phyloP scores from a whole-genome alignment of 1,140 invertebrate species.

The Pogonomyrmex barbatus region DNA sequence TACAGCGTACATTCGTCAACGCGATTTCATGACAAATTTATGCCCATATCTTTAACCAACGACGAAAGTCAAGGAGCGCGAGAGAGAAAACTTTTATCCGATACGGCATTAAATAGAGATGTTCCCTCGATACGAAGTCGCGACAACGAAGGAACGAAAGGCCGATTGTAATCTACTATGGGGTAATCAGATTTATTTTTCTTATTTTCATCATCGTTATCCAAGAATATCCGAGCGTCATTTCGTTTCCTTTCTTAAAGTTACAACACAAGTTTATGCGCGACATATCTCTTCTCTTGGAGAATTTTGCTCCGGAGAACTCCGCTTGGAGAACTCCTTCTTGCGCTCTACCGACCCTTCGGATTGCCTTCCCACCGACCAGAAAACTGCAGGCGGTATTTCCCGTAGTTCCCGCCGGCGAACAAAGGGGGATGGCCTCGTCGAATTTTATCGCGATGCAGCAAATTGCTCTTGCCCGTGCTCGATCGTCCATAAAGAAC shows the following conservation, averaged over 20 bases:
- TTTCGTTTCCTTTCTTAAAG: neutral
- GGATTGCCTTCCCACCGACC: neutral
- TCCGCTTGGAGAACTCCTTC: neutral
- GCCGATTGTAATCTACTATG: neutral
- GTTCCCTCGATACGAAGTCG: neutral
- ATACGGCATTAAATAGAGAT: no score
- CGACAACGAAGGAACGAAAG: neutral
- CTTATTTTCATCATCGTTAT: no score
- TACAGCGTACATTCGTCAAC: neutral
- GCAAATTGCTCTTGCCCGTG: constrained; percentile 55
- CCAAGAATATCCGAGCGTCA: neutral
- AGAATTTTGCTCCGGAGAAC: neutral
- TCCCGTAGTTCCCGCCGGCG: constrained; percentile 31
- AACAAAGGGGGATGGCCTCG: constrained; percentile 44
- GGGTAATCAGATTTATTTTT: neutral
- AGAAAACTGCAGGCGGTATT: constrained; percentile 9
- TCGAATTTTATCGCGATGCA: constrained; percentile 59
- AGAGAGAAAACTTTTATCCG: neutral
- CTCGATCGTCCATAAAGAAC: constrained; percentile 60
- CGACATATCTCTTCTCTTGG: neutral
- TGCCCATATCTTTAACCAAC: neutral
- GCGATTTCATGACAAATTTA: constrained; percentile 30
- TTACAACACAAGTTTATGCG: neutral
- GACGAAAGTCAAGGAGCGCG: neutral
- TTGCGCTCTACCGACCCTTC: neutral